phyloP scores from a whole-genome alignment of 1,140 invertebrate species.

The Saxidomus purpurata region DNA sequence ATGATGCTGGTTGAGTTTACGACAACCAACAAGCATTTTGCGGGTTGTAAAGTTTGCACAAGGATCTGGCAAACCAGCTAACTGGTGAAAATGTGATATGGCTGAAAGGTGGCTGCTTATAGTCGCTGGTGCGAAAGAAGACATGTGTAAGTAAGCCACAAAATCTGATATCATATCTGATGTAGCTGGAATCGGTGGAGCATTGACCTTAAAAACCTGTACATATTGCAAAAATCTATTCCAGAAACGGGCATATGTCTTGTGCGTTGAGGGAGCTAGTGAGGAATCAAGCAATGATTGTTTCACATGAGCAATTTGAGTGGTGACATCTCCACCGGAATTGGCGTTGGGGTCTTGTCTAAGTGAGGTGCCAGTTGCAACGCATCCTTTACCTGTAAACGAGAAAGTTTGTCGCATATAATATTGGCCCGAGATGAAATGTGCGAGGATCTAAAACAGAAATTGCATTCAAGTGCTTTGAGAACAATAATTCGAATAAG shows the following conservation, averaged over 20 bases:
- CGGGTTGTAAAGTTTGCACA: background rate
- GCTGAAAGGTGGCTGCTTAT: conserved; percentile 27
- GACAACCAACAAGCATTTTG: background rate
- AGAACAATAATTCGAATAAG: too few species aligned
- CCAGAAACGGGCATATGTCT: background rate
- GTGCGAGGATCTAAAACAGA: background rate
- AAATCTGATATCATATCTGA: background rate
- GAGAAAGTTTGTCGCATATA: too few species aligned
- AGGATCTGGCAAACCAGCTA: too few species aligned
- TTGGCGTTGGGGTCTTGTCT: background rate
- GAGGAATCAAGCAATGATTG: background rate
- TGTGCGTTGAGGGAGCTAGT: background rate
- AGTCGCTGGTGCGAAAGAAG: background rate
- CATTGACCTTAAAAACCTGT: background rate
- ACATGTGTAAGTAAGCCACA: too few species aligned
- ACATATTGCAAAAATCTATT: background rate
- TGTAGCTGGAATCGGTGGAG: background rate
- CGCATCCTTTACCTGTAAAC: conserved; percentile 15
- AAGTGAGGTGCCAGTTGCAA: background rate
- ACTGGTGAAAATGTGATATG: conserved; percentile 6
- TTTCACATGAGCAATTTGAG: background rate
- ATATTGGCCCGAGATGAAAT: background rate
- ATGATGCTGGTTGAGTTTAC: background rate
- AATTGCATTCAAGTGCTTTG: conserved; percentile 34
- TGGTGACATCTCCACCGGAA: background rate